Base-by-base conservation (phyloP, 2,797 vertebrate species). In the Cephalopachus bancanus region DNA sequence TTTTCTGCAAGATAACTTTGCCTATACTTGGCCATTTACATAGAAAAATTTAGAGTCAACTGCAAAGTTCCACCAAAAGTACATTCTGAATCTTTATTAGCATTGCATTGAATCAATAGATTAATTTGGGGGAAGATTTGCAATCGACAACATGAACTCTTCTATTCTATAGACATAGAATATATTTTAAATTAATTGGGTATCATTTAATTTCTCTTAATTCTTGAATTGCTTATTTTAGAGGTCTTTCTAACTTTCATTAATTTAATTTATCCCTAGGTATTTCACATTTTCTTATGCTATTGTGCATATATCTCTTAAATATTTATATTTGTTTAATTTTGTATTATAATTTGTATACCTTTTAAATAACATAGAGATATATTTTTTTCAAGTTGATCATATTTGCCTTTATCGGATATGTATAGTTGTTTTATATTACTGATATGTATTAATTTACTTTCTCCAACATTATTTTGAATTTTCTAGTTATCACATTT, bases 391-490 rank as follows among this genome's bases (percentile, higher is more conserved):
- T 33, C 55, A 93, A 37, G 33, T 4, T 78, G 33, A 44, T 28
- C 30, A 30, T 51, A 15, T 71, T 26, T 91, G 9, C n/a, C 26
- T 71, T 67, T 83, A 16, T 22, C 24, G 69, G 12, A 60, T 16
- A 53, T 20, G 7, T 24, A 19, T 80, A 49, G 14, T 59, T 14
- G 1, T 17, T 69, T 78, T 74, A 44, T 19, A 24, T 59, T 55
- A 51, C 19, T 75, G 17, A 79, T 7, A 30, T 12, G 28, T 75
- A 9, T 69, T 88, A 59, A 84, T 71, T 79, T 64, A 60, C 67
- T 86, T 94, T 88, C 57, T 93, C 33, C 74, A 33, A 60, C 62
- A 22, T 64, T 53, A 11, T 49, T 92, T 76, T 90, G 49, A 71
- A 19, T 81, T 81, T 72, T 88, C 30, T 20, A 7, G 11, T 49